phyloP scores from a whole-genome alignment of 2,888 invertebrate species.

The Pheosia gnoma region DNA sequence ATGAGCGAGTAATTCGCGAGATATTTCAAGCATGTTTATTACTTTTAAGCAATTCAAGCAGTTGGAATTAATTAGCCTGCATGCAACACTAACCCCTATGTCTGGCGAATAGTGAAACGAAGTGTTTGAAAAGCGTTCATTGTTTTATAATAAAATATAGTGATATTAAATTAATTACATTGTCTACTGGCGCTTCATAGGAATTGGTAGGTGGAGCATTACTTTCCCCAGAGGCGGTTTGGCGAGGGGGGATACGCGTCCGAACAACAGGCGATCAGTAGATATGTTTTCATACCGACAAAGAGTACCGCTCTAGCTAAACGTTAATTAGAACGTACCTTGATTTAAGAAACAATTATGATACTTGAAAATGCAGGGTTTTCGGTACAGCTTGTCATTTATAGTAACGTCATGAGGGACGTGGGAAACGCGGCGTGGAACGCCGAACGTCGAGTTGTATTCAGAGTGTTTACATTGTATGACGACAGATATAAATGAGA shows the following conservation, averaged over 20 bases:
- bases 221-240: conserved; percentile 68
- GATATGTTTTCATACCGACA: conserved; percentile 14
- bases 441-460: conserved; percentile 42
- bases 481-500: conserved; percentile 39
- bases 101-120: conserved; percentile 26
- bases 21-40: conserved; percentile 3
- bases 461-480: conserved; percentile 47
- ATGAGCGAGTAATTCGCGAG: conserved; percentile 10
- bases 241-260: conserved; percentile 37
- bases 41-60: conserved; percentile 13
- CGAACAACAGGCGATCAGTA: conserved; percentile 40
- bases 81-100: conserved; percentile 7
- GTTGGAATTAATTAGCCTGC: background rate
- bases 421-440: conserved; percentile 44
- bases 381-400: conserved; percentile 34
- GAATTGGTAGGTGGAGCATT: conserved; percentile 63
- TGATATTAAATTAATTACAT: conserved; percentile 65
- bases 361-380: conserved; percentile 12
- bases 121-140: conserved; percentile 42
- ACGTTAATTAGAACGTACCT: background rate
- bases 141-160: conserved; percentile 44
- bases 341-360: background rate
- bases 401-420: conserved; percentile 34
- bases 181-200: conserved; percentile 53
- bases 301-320: conserved; percentile 7